These are phyloP conservation scores for Heliconius erato DNA, from an alignment of 2,888 invertebrate genomes.

Conservation along the genomic window DNA sequence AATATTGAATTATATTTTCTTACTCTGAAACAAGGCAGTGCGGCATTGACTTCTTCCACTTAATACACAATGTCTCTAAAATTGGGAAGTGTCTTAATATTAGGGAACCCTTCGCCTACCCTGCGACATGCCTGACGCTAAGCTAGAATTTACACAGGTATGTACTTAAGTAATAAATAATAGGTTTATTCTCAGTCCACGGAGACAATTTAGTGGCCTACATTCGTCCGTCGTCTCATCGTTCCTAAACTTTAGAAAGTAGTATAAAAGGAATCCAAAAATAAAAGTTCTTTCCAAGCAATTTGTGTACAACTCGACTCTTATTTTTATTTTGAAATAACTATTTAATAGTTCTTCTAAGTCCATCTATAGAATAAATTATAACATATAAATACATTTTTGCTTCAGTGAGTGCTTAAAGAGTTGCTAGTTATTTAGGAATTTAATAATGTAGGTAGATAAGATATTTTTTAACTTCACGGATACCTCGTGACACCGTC, in stretches of 20 bases:
- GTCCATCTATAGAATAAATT: neutral
- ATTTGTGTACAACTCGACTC: neutral
- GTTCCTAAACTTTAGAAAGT: conserved; percentile 11
- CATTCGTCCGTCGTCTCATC: conserved; percentile 4
- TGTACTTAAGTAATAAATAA: no score
- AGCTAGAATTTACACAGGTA: no score
- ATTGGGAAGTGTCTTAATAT: no score
- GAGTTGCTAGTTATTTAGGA: neutral
- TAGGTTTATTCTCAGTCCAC: neutral
- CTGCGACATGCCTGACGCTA: no score
- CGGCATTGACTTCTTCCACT: no score
- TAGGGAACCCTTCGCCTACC: no score
- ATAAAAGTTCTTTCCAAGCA: neutral
- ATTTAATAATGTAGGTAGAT: neutral
- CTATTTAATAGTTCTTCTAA: neutral
- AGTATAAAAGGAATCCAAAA: conserved; percentile 20
- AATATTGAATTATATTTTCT: no score
- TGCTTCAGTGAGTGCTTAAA: neutral
- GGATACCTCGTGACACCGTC: no score
- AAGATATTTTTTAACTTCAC: neutral
- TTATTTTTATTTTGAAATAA: neutral
- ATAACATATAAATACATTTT: neutral
- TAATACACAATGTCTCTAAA: no score
- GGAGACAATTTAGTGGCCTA: conserved; percentile 3
- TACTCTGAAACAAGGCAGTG: no score